Evolutionary conservation across 2,888 invertebrate species (phyloP).

Genomic region (Orthonychiurus folsomi): DNA sequence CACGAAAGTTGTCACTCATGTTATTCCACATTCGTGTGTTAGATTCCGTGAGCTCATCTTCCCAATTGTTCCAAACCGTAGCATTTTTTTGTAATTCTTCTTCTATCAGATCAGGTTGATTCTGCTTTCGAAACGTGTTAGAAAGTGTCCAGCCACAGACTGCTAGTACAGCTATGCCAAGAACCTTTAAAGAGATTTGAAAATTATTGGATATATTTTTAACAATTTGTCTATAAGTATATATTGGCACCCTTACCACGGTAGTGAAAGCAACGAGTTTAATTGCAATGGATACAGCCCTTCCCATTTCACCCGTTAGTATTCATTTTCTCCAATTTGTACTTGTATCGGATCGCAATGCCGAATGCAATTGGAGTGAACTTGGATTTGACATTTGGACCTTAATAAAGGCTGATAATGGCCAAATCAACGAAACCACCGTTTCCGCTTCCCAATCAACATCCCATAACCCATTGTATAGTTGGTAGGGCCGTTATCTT

Average conservation of each 20-base stretch:
- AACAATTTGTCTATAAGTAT: not conserved
- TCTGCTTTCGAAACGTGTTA: slow-evolving; percentile 1
- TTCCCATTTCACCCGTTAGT: too few relatives aligned
- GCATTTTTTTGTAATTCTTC: not conserved
- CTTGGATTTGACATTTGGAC: too few relatives aligned
- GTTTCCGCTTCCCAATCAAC: too few relatives aligned
- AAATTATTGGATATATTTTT: not conserved
- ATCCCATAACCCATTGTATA: too few relatives aligned
- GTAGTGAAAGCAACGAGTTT: not conserved
- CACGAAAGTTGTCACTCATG: not conserved
- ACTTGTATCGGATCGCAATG: too few relatives aligned
- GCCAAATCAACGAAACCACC: too few relatives aligned
- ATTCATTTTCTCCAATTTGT: too few relatives aligned
- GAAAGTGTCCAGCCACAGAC: slow-evolving; percentile 12
- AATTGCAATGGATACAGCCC: not conserved
- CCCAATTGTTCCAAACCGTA: not conserved
- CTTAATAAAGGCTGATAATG: too few relatives aligned
- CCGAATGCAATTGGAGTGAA: too few relatives aligned
- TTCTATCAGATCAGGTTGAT: not conserved
- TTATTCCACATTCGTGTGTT: not conserved
- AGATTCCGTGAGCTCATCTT: not conserved
- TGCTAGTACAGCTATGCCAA: slow-evolving; percentile 5
- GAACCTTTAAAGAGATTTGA: slow-evolving; percentile 5
- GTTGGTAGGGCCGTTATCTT: too few relatives aligned
- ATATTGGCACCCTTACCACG: not conserved